Base-by-base conservation (phyloP, 2,888 invertebrate species). In the Drosophila neotestacea region DNA sequence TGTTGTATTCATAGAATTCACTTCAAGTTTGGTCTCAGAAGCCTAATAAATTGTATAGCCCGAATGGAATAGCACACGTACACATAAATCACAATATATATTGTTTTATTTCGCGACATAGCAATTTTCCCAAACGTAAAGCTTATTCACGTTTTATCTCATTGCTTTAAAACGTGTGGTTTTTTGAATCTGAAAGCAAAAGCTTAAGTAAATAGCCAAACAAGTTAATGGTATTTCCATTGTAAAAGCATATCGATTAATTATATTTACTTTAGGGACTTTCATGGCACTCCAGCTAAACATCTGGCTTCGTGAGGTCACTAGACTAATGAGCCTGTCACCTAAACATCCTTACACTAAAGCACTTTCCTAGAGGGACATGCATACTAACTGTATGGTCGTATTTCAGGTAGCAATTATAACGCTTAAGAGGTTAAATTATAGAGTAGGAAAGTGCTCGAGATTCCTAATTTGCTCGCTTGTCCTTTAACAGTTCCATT, bases 381-480 rank as follows among this genome's bases (percentile, higher is more conserved):
- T 10, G 9, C 16, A 42, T 7, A 10, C 7, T 28, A 30, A 7
- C 30, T n/a, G 39, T 4, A 34, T 32, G 30, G 22, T 47, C 47
- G 62, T 63, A 47, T 47, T 55, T 63, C 38, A 30, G 41, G 36
- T 32, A 47, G 48, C 28, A 60, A 60, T 68, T 70, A 70, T 42
- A 68, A 11, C 28, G 60, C 38, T 44, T 61, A 44, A 38, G 36
- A 50, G 46, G 50, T 44, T 50, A 58, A 70, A 64, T 48, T 70
- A 39, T 41, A 22, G 48, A 36, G 27, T n/a, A 11, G 41, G 1
- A 32, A 50, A 36, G 48, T 16, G 46, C 28, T 42, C 34, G 16
- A 47, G 27, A 13, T 41, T 28, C 28, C 51, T 28, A 52, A 66
- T 52, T 60, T 11, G 6, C 48, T 48, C 11, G 34, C 48, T 48